phyloP scores from a whole-genome alignment of 2,888 invertebrate species.

The Pseudoips prasinana region DNA sequence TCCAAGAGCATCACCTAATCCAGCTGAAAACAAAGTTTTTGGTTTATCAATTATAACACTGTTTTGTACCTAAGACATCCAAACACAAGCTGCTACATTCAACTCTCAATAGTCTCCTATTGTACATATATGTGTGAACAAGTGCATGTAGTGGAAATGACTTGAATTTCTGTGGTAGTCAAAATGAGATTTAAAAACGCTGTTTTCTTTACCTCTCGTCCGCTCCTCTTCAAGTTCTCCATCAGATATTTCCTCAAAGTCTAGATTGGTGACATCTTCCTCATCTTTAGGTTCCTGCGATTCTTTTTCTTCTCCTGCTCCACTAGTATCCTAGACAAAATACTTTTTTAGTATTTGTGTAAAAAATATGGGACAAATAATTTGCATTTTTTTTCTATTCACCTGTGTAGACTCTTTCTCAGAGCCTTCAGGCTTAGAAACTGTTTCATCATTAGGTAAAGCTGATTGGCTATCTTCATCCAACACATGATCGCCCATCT shows the following conservation, averaged over 20 bases:
- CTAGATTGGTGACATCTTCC: conserved; percentile 87
- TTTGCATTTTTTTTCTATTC: conserved; percentile 5
- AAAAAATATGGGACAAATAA: too few relatives aligned
- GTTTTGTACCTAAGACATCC: too few relatives aligned
- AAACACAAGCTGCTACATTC: too few relatives aligned
- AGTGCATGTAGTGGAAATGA: too few relatives aligned
- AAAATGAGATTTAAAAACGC: too few relatives aligned
- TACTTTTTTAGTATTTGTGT: conserved; percentile 1
- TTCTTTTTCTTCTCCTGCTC: conserved; percentile 66
- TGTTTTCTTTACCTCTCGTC: conserved; percentile 77
- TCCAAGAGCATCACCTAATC: conserved; percentile 95
- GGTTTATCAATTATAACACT: too few relatives aligned
- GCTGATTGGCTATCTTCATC: conserved; percentile 68
- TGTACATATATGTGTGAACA: too few relatives aligned
- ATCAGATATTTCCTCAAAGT: conserved; percentile 95
- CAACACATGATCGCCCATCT: conserved; percentile 71
- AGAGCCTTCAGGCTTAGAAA: conserved; percentile 54
- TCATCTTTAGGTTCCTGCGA: conserved; percentile 84
- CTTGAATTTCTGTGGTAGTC: too few relatives aligned
- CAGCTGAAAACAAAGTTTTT: too few relatives aligned
- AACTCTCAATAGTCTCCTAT: too few relatives aligned
- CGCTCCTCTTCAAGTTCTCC: conserved; percentile 93
- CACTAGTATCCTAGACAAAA: conserved; percentile 61
- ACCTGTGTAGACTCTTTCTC: conserved; percentile 74
- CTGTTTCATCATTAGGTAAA: conserved; percentile 50